Percentiles rank a stretch among this genome's conserved stretches.
Conservation (phyloP, 1,140 invertebrate genomes). For the Globodera rostochiensis region DNA sequence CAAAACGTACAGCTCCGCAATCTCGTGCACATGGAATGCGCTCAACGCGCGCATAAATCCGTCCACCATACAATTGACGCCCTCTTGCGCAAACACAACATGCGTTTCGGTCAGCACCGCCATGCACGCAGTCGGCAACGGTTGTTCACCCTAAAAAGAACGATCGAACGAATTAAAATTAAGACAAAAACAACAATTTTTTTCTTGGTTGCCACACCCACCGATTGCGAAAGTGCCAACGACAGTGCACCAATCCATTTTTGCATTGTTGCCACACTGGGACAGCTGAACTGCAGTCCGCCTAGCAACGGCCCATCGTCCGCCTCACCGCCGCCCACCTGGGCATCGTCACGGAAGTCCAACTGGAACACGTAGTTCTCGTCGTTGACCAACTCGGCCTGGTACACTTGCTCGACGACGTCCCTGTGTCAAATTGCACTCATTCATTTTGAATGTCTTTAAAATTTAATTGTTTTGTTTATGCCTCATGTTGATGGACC, state of each 20-base stretch:
- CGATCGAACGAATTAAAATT: background rate
- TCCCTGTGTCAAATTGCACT: constrained; percentile 33
- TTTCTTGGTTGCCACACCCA: background rate
- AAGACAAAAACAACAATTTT: background rate
- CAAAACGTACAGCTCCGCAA: constrained; percentile 30
- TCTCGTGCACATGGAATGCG: constrained; percentile 33
- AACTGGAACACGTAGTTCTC: constrained; percentile 48
- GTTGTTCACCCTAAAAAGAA: constrained; percentile 31
- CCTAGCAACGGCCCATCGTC: constrained; percentile 14
- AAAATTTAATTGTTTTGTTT: background rate
- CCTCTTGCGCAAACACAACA: constrained; percentile 46
- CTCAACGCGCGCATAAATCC: constrained; percentile 44
- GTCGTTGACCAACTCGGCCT: constrained; percentile 38
- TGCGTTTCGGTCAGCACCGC: constrained; percentile 35
- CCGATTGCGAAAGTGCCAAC: constrained; percentile 33
- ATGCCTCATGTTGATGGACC: constrained; percentile 40
- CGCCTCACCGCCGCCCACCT: background rate
- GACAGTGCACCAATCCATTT: constrained; percentile 44
- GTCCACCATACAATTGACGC: constrained; percentile 47
- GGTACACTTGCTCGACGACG: constrained; percentile 37
- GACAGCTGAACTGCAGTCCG: constrained; percentile 43
- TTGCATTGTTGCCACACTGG: constrained; percentile 36
- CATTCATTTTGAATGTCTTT: background rate
- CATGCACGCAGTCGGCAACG: constrained; percentile 40
- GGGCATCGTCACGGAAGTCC: constrained; percentile 29